Conservation (phyloP, 2,888 invertebrate genomes). For the Allolobophora icterica region DNA sequence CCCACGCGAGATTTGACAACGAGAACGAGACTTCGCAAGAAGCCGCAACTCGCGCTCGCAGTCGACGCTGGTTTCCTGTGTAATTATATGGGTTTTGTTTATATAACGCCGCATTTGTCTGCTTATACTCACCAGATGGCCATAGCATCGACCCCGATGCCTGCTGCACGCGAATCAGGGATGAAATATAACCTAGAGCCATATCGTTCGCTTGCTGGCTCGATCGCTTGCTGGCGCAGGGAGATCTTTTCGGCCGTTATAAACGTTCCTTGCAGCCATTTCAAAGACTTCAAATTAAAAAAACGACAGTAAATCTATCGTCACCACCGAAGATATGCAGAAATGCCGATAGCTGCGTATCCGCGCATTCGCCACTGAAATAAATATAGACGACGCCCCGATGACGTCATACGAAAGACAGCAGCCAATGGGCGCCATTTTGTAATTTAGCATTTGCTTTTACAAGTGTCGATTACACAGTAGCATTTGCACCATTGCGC, state of each 20-base stretch:
- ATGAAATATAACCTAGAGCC: conserved; percentile 1
- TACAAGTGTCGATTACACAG: background rate
- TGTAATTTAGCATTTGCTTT: background rate
- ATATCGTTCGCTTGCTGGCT: background rate
- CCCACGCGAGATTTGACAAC: conserved; percentile 4
- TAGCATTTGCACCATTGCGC: background rate
- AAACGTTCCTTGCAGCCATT: background rate
- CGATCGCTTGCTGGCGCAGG: background rate
- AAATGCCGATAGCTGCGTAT: background rate
- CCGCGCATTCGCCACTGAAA: background rate
- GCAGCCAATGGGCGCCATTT: background rate
- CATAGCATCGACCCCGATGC: conserved; percentile 20
- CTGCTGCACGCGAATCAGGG: background rate
- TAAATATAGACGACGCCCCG: background rate
- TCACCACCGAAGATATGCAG: background rate
- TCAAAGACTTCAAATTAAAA: conserved; percentile 2
- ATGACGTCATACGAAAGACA: background rate
- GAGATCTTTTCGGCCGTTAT: background rate
- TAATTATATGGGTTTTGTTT: conserved; percentile 17
- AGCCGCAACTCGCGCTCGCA: background rate
- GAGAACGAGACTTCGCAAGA: conserved; percentile 6
- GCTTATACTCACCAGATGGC: conserved; percentile 25
- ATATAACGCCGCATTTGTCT: conserved; percentile 22
- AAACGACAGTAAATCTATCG: background rate
- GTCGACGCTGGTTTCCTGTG: conserved; percentile 24